Evolutionary conservation across 2,113 vertebrate species (phyloP).

Genomic region (Thinocorus orbignyianus): DNA sequence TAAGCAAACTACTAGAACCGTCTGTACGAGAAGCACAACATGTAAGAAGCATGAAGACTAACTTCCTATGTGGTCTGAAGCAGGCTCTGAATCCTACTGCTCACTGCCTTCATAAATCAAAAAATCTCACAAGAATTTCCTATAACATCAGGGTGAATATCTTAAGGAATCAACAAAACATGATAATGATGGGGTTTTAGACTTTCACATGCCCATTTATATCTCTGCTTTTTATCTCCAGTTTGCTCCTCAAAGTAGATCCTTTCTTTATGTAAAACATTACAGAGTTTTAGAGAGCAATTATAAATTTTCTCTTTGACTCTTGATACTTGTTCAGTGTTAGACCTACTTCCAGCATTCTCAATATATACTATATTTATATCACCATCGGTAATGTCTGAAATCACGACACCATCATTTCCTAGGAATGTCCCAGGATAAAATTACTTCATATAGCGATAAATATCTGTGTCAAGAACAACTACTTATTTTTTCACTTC

Average conservation of each 20-base stretch:
- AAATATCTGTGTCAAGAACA: conserved; percentile 62
- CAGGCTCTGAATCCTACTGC: not conserved
- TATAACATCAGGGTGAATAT: conserved; percentile 56
- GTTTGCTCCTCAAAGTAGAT: not conserved
- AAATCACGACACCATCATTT: not conserved
- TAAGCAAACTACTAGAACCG: too few species aligned
- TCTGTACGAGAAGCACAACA: rapidly evolving
- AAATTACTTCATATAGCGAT: conserved; percentile 51
- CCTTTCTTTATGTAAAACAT: conserved; percentile 49
- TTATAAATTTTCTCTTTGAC: conserved; percentile 6
- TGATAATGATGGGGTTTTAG: rapidly evolving
- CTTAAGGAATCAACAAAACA: not conserved
- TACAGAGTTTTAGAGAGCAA: not conserved
- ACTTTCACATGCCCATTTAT: not conserved
- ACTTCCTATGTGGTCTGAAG: not conserved
- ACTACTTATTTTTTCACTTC: not conserved
- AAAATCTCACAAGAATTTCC: conserved; percentile 2
- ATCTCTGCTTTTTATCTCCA: not conserved
- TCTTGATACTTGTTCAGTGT: rapidly evolving
- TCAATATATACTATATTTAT: conserved; percentile 53
- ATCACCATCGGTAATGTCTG: conserved; percentile 14
- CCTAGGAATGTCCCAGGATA: not conserved
- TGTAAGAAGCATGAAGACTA: rapidly evolving
- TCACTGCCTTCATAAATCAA: conserved; percentile 1
- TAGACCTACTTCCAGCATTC: not conserved